These are phyloP conservation scores for Cyprinodon brontotheroides DNA, from an alignment of 2,113 vertebrate species.

Conservation along the genomic window DNA sequence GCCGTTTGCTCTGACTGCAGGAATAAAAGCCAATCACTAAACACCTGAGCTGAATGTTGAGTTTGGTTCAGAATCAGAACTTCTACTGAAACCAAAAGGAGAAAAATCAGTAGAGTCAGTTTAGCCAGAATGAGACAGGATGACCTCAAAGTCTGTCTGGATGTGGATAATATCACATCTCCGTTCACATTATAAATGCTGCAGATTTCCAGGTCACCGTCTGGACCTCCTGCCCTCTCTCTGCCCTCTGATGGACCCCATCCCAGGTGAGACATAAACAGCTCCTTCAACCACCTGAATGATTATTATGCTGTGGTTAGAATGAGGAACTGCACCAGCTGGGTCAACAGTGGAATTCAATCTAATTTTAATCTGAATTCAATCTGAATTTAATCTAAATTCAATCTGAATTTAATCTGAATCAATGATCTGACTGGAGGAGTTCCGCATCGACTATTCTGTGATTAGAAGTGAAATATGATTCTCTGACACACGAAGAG, in stretches of 20 bases:
- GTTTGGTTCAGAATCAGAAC: neutral
- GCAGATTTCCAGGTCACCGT: neutral
- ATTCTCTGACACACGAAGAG: no score
- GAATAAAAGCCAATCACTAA: neutral
- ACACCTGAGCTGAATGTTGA: neutral
- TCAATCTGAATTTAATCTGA: no score
- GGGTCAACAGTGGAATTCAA: no score
- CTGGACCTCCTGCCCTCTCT: neutral
- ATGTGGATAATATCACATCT: neutral
- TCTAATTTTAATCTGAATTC: no score
- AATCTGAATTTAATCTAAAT: no score
- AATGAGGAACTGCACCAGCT: no score
- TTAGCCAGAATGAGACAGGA: neutral
- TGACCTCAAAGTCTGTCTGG: slow-evolving; percentile 23
- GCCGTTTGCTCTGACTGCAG: slow-evolving; percentile 1
- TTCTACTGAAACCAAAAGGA: neutral
- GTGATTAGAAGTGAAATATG: no score
- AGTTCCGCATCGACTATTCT: no score
- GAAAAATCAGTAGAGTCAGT: neutral
- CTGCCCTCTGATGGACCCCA: neutral
- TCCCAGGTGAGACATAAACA: no score
- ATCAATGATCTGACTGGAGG: no score
- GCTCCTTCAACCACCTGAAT: no score
- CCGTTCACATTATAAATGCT: neutral
- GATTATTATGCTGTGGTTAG: no score